Conservation (phyloP, 2,888 invertebrate genomes). For the Chrysolina haemoptera region DNA sequence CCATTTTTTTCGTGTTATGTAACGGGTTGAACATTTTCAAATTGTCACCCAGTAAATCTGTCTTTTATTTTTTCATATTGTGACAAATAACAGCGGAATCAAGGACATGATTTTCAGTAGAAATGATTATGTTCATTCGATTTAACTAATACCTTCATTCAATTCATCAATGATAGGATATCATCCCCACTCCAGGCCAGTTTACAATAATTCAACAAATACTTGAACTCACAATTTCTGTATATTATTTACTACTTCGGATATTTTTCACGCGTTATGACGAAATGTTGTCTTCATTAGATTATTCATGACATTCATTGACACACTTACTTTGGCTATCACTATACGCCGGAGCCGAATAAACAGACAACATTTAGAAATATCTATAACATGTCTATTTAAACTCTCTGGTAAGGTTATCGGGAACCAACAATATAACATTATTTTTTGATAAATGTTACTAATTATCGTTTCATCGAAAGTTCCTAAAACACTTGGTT, state of each 20-base stretch:
- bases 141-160: no score
- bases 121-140: no score
- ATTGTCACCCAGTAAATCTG: no score
- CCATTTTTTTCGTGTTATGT: no score
- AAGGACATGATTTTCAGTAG: no score
- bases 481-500: not conserved
- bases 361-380: slow-evolving; percentile 25
- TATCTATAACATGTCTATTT: slow-evolving; percentile 25
- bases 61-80: no score
- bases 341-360: slow-evolving; percentile 13
- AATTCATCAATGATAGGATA: no score
- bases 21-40: no score
- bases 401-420: slow-evolving; percentile 29
- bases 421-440: slow-evolving; percentile 29
- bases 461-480: slow-evolving; percentile 22
- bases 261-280: slow-evolving; percentile 1
- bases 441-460: slow-evolving; percentile 19
- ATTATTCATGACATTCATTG: slow-evolving; percentile 13
- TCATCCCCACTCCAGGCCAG: no score
- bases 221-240: not conserved
- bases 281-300: slow-evolving; percentile 1
- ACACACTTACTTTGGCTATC: slow-evolving; percentile 21
- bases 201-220: not conserved
- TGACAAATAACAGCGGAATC: no score
- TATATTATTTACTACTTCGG: not conserved